phyloP scores from a whole-genome alignment of 2,797 vertebrate genomes.

The Poecilia wingei region DNA sequence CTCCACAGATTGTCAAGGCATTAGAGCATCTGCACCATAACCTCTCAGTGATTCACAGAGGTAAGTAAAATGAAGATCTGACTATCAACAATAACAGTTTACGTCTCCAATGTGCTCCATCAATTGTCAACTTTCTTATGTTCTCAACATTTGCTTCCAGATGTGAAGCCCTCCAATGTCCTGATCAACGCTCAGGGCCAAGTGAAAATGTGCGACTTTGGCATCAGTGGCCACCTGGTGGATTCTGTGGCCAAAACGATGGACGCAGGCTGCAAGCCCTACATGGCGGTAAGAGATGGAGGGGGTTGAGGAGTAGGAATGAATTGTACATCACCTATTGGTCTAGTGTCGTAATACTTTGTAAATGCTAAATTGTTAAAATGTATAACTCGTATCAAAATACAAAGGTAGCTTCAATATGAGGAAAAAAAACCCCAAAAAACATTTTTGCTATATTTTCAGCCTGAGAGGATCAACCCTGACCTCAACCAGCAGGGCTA shows the following conservation, averaged over 20 bases:
- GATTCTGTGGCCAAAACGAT: conserved; percentile 99
- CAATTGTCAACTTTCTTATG: not conserved
- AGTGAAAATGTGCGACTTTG: conserved; percentile 99
- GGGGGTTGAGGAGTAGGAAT: not conserved
- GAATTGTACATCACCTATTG: not conserved
- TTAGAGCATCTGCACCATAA: conserved; percentile 98
- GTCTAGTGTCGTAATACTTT: not conserved
- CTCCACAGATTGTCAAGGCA: conserved; percentile 94
- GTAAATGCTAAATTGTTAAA: not conserved
- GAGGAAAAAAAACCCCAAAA: too few species aligned
- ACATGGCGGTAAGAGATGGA: conserved; percentile 92
- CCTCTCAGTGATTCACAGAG: conserved; percentile 98
- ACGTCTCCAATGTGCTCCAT: not conserved
- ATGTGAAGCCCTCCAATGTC: conserved; percentile 99
- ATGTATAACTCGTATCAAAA: not conserved
- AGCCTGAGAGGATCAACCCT: conserved; percentile 99
- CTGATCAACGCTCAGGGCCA: conserved; percentile 96
- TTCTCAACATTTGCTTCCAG: conserved; percentile 70
- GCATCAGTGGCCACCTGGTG: conserved; percentile 98
- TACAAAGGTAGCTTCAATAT: not conserved
- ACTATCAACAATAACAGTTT: not conserved
- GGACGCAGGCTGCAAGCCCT: conserved; percentile 98
- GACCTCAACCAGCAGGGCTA: conserved; percentile 99
- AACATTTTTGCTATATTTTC: conserved; percentile 17
- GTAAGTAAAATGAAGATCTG: conserved; percentile 71